A percentile compares a stretch with the other conserved stretches of the same genome.
These are phyloP conservation scores for Scaptomyza parva DNA, from an alignment of 2,888 invertebrate species.

Conservation along the genomic window DNA sequence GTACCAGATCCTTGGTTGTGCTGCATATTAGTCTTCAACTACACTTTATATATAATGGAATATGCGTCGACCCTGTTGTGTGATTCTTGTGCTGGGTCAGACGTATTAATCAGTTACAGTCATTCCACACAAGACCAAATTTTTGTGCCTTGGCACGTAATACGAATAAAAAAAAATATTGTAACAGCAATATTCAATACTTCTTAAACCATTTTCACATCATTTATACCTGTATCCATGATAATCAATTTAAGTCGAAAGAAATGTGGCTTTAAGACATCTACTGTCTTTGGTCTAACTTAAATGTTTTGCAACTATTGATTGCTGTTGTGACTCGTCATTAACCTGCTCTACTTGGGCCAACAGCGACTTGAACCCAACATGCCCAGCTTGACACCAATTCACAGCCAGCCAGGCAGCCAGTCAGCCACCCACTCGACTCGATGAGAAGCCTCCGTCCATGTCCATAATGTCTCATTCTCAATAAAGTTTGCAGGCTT, in stretches of 20 bases:
- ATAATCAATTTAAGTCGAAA: slow-evolving; percentile 16
- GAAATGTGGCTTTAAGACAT: slow-evolving; percentile 39
- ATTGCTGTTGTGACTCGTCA: slow-evolving; percentile 58
- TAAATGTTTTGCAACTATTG: slow-evolving; percentile 54
- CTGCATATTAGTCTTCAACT: no score
- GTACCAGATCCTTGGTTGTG: no score
- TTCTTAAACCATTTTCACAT: slow-evolving; percentile 3
- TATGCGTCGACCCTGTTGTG: no score
- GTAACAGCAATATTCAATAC: not conserved
- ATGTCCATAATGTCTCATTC: slow-evolving; percentile 79
- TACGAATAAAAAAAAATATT: no score
- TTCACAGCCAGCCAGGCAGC: slow-evolving; percentile 29
- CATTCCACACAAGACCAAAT: no score
- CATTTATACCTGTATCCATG: not conserved
- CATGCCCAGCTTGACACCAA: slow-evolving; percentile 66
- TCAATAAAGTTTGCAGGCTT: slow-evolving; percentile 70
- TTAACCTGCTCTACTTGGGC: slow-evolving; percentile 76
- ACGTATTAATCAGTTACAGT: no score
- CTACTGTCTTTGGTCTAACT: not conserved
- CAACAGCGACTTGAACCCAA: slow-evolving; percentile 69
- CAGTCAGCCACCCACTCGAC: slow-evolving; percentile 60
- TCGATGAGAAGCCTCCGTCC: slow-evolving; percentile 56
- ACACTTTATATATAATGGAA: no score
- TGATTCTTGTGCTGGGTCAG: no score
- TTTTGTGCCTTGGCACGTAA: no score